phyloP scores from a whole-genome alignment of 2,113 vertebrate genomes.

The Dolichallabes microphthalmus region DNA sequence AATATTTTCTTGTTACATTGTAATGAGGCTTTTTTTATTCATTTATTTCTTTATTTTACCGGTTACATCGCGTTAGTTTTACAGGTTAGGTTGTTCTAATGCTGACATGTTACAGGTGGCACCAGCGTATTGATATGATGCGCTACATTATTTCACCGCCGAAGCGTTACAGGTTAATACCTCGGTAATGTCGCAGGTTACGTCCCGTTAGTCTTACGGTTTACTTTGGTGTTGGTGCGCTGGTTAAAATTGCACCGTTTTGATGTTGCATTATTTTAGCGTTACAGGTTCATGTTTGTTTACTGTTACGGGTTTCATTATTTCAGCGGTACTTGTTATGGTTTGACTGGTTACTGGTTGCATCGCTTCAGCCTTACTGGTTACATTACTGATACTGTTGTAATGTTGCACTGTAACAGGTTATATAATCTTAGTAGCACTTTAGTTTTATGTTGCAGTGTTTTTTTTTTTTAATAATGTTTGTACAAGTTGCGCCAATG shows the following conservation, averaged over 20 bases:
- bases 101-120: background rate
- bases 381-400: no score
- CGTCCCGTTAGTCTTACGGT: background rate
- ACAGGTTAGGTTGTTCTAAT: no score
- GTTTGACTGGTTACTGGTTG: no score
- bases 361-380: no score
- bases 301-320: background rate
- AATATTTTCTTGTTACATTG: background rate
- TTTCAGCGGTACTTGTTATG: background rate
- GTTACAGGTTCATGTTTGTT: background rate
- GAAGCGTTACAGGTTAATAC: background rate
- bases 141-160: background rate
- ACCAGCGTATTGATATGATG: background rate
- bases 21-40: no score
- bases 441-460: no score
- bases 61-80: no score
- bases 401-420: no score
- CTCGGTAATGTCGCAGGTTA: background rate
- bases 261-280: background rate
- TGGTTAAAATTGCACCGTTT: no score
- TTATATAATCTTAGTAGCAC: no score
- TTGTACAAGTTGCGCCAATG: background rate
- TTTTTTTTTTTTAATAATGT: no score
- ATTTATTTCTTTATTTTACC: background rate
- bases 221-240: background rate